A percentile compares a stretch with the other conserved stretches of the same genome.
Evolutionary conservation across 2,888 invertebrate species (phyloP).

Genomic region (Melanargia galathea): DNA sequence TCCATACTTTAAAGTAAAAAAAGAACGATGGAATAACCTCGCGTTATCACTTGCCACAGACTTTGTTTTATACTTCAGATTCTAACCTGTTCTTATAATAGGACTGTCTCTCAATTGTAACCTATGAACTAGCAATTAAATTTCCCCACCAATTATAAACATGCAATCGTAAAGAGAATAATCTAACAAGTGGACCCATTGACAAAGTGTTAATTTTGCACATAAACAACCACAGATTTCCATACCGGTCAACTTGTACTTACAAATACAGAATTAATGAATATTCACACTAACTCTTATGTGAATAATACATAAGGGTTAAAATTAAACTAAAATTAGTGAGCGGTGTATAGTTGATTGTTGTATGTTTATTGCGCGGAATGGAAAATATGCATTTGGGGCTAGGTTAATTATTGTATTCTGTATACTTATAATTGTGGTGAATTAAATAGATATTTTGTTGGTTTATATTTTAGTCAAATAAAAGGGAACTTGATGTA

Average conservation of each 20-base stretch:
- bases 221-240: constrained; percentile 41
- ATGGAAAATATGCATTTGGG: constrained; percentile 24
- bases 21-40: too few species aligned
- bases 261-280: constrained; percentile 9
- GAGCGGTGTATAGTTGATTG: constrained; percentile 5
- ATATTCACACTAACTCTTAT: constrained; percentile 18
- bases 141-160: constrained; percentile 17
- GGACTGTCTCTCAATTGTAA: not conserved
- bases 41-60: too few species aligned
- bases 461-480: not conserved
- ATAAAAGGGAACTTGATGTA: not conserved
- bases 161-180: constrained; percentile 13
- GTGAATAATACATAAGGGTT: not conserved
- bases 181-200: constrained; percentile 23
- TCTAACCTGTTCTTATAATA: too few species aligned
- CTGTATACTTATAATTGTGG: constrained; percentile 12
- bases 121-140: constrained; percentile 15
- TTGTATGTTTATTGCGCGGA: constrained; percentile 28
- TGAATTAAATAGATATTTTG: constrained; percentile 14
- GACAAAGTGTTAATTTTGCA: constrained; percentile 39
- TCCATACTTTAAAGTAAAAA: too few species aligned
- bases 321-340: constrained; percentile 6
- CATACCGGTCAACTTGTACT: constrained; percentile 34
- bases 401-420: constrained; percentile 20
- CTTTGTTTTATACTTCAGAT: too few species aligned